Conservation (phyloP, 1,140 invertebrate species). For the Drosophila busckii region DNA sequence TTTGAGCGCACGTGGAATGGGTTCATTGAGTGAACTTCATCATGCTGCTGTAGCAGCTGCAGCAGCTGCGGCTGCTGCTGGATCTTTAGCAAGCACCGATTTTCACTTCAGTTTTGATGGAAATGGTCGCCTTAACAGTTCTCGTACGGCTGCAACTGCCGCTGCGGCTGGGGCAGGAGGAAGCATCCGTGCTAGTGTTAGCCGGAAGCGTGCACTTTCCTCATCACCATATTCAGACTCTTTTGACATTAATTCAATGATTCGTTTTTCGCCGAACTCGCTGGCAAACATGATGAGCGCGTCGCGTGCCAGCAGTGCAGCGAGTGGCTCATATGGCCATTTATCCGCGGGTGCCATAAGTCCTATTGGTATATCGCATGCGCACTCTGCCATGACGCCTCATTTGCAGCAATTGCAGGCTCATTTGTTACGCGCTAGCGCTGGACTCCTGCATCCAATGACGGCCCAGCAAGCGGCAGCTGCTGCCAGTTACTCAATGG, state of each 20-base stretch:
- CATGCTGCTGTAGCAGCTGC: slow-evolving; percentile 66
- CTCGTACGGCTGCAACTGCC: too few relatives aligned
- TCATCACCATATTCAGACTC: slow-evolving; percentile 97
- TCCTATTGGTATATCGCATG: slow-evolving; percentile 82
- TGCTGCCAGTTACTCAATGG: slow-evolving; percentile 78
- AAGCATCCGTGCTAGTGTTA: slow-evolving; percentile 83
- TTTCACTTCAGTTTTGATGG: slow-evolving; percentile 87
- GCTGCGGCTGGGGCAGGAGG: slow-evolving; percentile 63
- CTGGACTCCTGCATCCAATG: slow-evolving; percentile 81
- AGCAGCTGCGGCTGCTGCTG: slow-evolving; percentile 45
- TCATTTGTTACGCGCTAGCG: slow-evolving; percentile 84
- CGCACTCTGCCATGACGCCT: slow-evolving; percentile 83
- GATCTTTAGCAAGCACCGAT: slow-evolving; percentile 86
- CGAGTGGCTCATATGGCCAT: slow-evolving; percentile 95
- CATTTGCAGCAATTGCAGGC: slow-evolving; percentile 89
- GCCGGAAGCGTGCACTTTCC: slow-evolving; percentile 93
- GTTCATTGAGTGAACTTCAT: slow-evolving; percentile 62
- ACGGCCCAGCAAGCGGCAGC: slow-evolving; percentile 80
- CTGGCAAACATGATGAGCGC: slow-evolving; percentile 94
- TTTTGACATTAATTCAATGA: slow-evolving; percentile 96
- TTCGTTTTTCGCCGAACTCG: slow-evolving; percentile 96
- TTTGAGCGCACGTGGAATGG: slow-evolving; percentile 48
- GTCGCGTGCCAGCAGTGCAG: slow-evolving; percentile 89
- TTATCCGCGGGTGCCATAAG: slow-evolving; percentile 87
- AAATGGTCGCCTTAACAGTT: slow-evolving; percentile 78